Percentiles rank a stretch among this genome's conserved stretches.
Conservation (phyloP, 2,888 invertebrate species). For the Halocaridina rubra region DNA sequence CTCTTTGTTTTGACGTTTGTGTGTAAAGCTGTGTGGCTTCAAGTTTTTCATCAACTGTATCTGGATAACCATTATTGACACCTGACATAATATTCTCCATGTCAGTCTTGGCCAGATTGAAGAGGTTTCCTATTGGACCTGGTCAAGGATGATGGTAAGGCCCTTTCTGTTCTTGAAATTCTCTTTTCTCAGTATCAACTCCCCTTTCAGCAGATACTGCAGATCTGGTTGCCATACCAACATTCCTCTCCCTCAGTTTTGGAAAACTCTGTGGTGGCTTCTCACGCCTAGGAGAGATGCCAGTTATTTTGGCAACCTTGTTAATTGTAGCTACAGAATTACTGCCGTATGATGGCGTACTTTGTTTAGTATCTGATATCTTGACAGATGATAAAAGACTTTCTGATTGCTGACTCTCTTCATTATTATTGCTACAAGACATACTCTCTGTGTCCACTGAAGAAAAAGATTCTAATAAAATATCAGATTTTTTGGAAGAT, state of each 20-base stretch:
- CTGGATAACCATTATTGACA: constrained; percentile 16
- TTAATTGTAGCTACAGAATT: no score
- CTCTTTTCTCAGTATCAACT: no score
- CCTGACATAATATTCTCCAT: constrained; percentile 36
- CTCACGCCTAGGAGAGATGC: no score
- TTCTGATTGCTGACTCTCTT: not conserved
- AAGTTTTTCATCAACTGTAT: not conserved
- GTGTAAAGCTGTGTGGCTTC: not conserved
- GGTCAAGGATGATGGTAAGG: not conserved
- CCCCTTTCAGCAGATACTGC: no score
- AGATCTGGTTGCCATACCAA: no score
- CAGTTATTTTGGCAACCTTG: no score
- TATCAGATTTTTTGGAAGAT: not conserved
- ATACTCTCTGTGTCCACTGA: no score
- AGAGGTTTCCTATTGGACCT: constrained; percentile 16
- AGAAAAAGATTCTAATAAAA: not conserved
- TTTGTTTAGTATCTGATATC: no score
- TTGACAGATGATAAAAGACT: not conserved
- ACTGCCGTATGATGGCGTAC: no score
- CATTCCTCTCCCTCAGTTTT: no score
- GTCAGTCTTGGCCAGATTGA: constrained; percentile 22
- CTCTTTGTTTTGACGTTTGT: constrained; percentile 16
- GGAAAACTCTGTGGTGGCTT: no score
- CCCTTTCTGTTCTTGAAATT: constrained; percentile 15
- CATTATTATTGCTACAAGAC: not conserved